Percentiles rank a stretch among this genome's conserved stretches.
Evolutionary conservation across 2,113 vertebrate species (phyloP).

Genomic region (Triplophysa siluroides): DNA sequence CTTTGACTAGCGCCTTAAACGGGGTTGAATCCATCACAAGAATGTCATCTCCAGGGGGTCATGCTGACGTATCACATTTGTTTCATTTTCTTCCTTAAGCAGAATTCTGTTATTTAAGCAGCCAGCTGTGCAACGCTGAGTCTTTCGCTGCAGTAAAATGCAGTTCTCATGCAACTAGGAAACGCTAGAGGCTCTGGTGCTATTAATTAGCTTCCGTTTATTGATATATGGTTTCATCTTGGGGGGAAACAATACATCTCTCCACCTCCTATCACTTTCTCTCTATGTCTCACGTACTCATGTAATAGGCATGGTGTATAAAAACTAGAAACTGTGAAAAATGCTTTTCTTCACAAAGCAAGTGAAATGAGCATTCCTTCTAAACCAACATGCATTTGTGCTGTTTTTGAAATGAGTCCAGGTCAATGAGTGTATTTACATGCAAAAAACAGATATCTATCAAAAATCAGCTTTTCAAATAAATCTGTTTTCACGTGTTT

Average conservation of each 20-base stretch:
- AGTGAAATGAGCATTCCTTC: constrained; percentile 7
- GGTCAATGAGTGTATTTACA: not conserved
- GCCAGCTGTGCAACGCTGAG: constrained; percentile 6
- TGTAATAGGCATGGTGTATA: constrained; percentile 1
- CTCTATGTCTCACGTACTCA: not conserved
- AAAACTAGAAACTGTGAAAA: constrained; percentile 22
- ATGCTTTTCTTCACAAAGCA: constrained; percentile 26
- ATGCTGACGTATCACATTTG: constrained; percentile 9
- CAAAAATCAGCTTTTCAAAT: no score
- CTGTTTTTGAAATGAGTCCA: constrained; percentile 8
- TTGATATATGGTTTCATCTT: constrained; percentile 43
- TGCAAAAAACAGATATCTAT: no score
- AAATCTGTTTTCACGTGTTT: no score
- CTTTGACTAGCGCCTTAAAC: not conserved
- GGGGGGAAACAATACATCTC: constrained; percentile 43
- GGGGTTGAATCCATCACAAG: not conserved
- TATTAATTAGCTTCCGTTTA: constrained; percentile 44
- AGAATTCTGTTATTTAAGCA: constrained; percentile 12
- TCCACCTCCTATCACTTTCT: constrained; percentile 27
- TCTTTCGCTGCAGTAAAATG: not conserved
- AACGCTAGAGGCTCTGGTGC: constrained; percentile 29
- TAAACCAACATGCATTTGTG: constrained; percentile 21
- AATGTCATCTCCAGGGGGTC: constrained; percentile 24
- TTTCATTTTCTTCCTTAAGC: constrained; percentile 12
- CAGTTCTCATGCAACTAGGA: not conserved